Evolutionary conservation across 2,888 invertebrate species (phyloP).

Genomic region (Trichopria drosophilae): DNA sequence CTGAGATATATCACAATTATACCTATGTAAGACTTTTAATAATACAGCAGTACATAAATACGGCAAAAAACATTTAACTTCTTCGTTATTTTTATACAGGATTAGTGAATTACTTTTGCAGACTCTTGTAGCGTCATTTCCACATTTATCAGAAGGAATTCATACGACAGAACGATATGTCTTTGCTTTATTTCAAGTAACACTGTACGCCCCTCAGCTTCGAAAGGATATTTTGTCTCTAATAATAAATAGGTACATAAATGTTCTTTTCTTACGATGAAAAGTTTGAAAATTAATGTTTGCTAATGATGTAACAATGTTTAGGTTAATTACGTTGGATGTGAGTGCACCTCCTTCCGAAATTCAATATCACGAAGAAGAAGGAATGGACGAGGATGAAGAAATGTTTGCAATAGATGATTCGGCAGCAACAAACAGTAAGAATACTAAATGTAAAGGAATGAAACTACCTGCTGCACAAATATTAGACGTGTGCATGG

Average conservation of each 20-base stretch:
- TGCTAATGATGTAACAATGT: slow-evolving; percentile 30
- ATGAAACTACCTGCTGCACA: slow-evolving; percentile 64
- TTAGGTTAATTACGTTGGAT: slow-evolving; percentile 76
- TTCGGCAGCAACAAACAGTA: slow-evolving; percentile 47
- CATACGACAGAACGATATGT: slow-evolving; percentile 75
- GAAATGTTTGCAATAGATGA: slow-evolving; percentile 57
- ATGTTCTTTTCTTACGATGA: not conserved
- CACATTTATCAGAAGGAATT: slow-evolving; percentile 73
- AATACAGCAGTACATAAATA: not conserved
- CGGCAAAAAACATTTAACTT: slow-evolving; percentile 25
- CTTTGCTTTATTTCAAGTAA: slow-evolving; percentile 75
- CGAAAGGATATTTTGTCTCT: slow-evolving; percentile 72
- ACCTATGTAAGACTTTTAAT: slow-evolving; percentile 62
- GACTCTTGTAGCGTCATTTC: slow-evolving; percentile 69
- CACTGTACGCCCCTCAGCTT: slow-evolving; percentile 74
- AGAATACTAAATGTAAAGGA: slow-evolving; percentile 41
- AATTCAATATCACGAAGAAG: slow-evolving; percentile 61
- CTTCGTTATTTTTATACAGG: slow-evolving; percentile 59
- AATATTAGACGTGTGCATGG: slow-evolving; percentile 77
- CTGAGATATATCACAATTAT: slow-evolving; percentile 60
- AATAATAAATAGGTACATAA: slow-evolving; percentile 72
- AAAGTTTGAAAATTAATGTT: not conserved
- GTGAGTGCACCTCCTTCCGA: slow-evolving; percentile 68
- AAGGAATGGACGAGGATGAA: slow-evolving; percentile 60
- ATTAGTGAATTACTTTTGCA: slow-evolving; percentile 71